These are phyloP conservation scores for Trematocara unimaculatum DNA, from an alignment of 2,113 vertebrate genomes.

Conservation along the genomic window DNA sequence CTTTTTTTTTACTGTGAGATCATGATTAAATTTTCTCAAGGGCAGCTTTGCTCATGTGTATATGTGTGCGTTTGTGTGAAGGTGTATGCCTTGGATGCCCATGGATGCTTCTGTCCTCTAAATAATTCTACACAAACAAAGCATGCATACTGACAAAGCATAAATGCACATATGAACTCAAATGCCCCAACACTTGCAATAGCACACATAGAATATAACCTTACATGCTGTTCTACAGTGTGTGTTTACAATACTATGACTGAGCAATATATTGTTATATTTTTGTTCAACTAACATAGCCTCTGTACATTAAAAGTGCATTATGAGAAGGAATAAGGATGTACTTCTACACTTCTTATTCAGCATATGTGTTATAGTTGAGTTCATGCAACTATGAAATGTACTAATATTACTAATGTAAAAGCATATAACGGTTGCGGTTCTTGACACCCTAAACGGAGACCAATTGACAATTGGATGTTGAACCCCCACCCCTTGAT, in stretches of 20 bases:
- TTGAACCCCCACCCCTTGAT: not conserved
- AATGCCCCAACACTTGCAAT: not conserved
- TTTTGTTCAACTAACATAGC: not conserved
- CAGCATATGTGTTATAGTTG: not conserved
- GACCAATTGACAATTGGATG: not conserved
- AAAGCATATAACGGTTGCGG: not conserved
- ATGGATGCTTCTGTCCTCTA: constrained; percentile 29
- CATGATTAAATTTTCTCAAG: constrained; percentile 29
- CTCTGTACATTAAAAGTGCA: not conserved
- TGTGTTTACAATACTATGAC: not conserved
- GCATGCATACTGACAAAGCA: not conserved
- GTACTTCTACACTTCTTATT: not conserved
- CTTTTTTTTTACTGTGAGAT: not conserved
- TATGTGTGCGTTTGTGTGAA: not conserved
- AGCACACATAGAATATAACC: not conserved
- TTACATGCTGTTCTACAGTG: not conserved
- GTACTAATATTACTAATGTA: not conserved
- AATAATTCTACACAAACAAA: constrained; percentile 31
- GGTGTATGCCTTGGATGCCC: not conserved
- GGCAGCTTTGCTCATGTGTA: not conserved
- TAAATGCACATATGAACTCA: not conserved
- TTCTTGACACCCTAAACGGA: not conserved
- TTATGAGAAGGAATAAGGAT: not conserved
- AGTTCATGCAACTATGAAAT: not conserved
- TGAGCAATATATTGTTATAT: not conserved